These are phyloP conservation scores for Archocentrus centrarchus DNA, from an alignment of 2,113 vertebrate species.

Conservation along the genomic window DNA sequence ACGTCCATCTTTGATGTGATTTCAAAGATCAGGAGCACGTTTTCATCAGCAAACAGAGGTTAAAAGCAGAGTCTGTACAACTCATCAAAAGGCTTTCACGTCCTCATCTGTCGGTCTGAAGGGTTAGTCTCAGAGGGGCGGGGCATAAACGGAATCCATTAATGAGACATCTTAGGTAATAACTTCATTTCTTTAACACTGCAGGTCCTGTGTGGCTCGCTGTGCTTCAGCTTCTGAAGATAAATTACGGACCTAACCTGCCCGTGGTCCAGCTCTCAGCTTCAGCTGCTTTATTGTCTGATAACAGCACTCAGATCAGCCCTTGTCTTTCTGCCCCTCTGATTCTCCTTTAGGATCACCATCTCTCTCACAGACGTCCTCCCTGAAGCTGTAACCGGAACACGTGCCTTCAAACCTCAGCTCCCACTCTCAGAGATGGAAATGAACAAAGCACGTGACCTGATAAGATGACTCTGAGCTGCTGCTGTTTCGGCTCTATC, in stretches of 20 bases:
- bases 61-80: too few species aligned
- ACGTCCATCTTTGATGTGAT: too few species aligned
- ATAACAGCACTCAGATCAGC: constrained; percentile 6
- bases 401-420: neutral
- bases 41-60: too few species aligned
- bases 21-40: too few species aligned
- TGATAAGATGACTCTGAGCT: neutral
- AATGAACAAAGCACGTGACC: neutral
- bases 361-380: neutral
- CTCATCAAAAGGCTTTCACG: too few species aligned
- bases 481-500: neutral
- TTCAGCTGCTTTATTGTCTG: neutral
- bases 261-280: neutral
- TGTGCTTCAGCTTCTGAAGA: neutral
- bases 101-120: too few species aligned
- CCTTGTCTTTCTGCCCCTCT: neutral
- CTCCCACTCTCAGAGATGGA: neutral
- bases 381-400: neutral
- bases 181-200: too few species aligned
- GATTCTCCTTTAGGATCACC: neutral
- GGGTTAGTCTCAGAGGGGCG: too few species aligned
- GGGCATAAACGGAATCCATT: too few species aligned
- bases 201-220: too few species aligned
- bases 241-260: constrained; percentile 10
- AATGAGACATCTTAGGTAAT: too few species aligned